Base-by-base conservation (phyloP, 2,888 invertebrate genomes). In the Cephus pygmeus region DNA sequence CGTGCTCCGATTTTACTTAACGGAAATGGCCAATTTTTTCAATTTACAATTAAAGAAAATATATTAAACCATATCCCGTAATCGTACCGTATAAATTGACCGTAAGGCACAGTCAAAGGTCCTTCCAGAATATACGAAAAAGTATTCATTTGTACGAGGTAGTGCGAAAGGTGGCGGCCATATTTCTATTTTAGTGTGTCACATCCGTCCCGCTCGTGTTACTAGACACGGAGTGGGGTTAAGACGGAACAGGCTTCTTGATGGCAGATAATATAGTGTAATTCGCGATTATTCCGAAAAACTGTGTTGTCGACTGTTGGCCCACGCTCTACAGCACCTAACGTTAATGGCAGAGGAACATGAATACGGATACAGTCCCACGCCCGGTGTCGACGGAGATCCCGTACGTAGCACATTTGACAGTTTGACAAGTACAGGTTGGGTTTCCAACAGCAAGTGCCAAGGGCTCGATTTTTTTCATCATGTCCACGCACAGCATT, bases 271-370 rank as follows among this genome's bases (percentile, higher is more conserved):
- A 88, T 87, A 89, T 88, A 86, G 87, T 86, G 86, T 87, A 86
- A 88, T 85, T 86, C 81, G 82, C 81, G 81, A 83, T 84, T 84
- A 87, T 84, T 85, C 83, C 56, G 23, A 77, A 82, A 83, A 78
- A 83, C 83, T 77, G 81, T 82, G 82, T 77, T 77, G 80, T 85
- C 82, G 80, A 85, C 83, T 81, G 81, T 84, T 85, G 79, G 78
- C 79, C 81, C 82, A 77, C 82, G 84, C 84, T 85, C 76, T 71
- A 69, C 34, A 31, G 80, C 71, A 88, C 83, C 81, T 85, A 85
- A 88, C 86, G 90, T 91, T 91, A 88, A 91, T 91, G 91, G 91
- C 91, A 90, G 91, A 91, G 86, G 91, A 91, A 88, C 88, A 91
- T 91, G 90, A 90, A 82, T 91, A 91, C 87, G 91, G 91, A 85